Percentiles rank a stretch among this genome's conserved stretches.
phyloP scores from a whole-genome alignment of 2,113 vertebrate species.

The Mirounga angustirostris region DNA sequence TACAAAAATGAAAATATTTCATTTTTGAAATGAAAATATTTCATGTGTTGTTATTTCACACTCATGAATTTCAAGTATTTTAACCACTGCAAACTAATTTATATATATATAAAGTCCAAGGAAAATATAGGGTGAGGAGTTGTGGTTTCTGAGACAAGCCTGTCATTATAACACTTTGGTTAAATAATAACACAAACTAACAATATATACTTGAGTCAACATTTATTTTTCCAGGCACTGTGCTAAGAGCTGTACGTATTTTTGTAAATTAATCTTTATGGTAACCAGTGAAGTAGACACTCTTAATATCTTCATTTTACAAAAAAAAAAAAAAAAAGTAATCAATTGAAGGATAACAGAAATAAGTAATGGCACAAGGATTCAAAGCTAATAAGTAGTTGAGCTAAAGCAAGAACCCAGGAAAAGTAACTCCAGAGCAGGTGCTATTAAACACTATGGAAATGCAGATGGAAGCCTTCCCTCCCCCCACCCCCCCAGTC shows the following conservation, averaged over 20 bases:
- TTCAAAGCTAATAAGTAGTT: not conserved
- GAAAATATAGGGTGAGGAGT: not conserved
- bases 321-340: not conserved
- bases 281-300: not conserved
- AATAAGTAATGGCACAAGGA: not conserved
- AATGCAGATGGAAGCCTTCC: not conserved
- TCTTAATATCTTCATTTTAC: not conserved
- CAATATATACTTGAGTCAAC: not conserved
- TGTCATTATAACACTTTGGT: not conserved
- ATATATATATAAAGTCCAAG: not conserved
- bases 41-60: not conserved
- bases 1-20: not conserved
- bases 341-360: not conserved
- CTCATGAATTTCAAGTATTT: not conserved
- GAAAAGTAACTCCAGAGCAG: not conserved
- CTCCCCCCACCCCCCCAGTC: not conserved
- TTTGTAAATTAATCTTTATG: conserved; percentile 26
- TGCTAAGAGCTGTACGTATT: not conserved
- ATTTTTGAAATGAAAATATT: not conserved
- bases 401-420: not conserved
- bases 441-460: not conserved
- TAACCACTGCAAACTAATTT: not conserved
- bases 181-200: conserved; percentile 11
- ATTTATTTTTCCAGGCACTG: not conserved
- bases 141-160: not conserved